phyloP scores from a whole-genome alignment of 2,113 vertebrate genomes.

The Neogale vison region DNA sequence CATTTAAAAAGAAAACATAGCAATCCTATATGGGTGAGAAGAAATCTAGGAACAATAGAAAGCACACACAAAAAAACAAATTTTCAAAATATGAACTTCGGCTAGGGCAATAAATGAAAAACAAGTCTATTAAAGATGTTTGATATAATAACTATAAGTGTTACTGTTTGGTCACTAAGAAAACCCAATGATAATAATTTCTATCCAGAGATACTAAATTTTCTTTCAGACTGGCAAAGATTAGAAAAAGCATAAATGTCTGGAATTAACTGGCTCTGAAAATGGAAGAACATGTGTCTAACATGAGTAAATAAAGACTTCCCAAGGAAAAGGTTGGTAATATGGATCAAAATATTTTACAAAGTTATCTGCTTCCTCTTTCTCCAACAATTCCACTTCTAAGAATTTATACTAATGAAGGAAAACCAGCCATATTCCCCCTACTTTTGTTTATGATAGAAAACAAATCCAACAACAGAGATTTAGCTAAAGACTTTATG shows the following conservation, averaged over 20 bases:
- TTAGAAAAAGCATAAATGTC: background rate
- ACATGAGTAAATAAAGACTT: background rate
- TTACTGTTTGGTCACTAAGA: background rate
- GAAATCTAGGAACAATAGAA: background rate
- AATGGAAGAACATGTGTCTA: background rate
- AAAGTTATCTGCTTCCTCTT: background rate
- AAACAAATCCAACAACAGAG: background rate
- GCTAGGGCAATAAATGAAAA: background rate
- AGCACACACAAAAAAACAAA: background rate
- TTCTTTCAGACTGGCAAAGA: constrained; percentile 1
- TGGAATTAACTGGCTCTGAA: background rate
- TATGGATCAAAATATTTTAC: background rate
- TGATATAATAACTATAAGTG: background rate
- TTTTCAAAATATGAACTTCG: background rate
- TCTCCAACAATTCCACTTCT: background rate
- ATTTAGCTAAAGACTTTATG: background rate
- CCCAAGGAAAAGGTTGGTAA: background rate
- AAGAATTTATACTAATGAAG: background rate
- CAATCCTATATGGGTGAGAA: background rate
- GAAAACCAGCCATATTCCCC: background rate
- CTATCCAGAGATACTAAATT: background rate
- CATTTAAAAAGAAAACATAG: background rate
- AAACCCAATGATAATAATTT: background rate
- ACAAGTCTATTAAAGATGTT: background rate
- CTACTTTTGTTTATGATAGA: background rate